Evolutionary conservation across 2,113 vertebrate species (phyloP), one percentile per base, ranked within the genome.

Genomic region (Desmodus rotundus): DNA sequence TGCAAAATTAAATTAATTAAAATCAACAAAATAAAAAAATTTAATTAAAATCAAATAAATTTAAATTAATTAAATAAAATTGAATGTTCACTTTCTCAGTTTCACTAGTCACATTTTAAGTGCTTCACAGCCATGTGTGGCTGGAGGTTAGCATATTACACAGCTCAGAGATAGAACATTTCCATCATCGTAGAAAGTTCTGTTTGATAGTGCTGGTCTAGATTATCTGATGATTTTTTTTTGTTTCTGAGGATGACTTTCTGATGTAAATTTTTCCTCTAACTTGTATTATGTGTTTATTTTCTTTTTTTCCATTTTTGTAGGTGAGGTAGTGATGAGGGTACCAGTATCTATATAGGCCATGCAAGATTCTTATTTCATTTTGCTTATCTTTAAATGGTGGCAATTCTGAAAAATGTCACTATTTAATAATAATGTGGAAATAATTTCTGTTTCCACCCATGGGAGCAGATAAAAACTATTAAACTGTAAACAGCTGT

Each of bases 341-440:
- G 8, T 58, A 7, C 8, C 50, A 31, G 28, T 78, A 52, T 36
- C 74, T n/a, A 41, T n/a, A 28, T 15, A 70, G 50, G 10, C 52
- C 33, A 47, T 36, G 3, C 31, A 76, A 15, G 3, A 5, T 45
- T 26, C 38, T 95, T 65, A n/a, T 22, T 95, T 77, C 13, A 70
- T 74, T 97, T 94, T 90, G 14, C 20, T 92, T 92, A 65, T 94
- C 56, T 91, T 92, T 81, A 56, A 81, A 77, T 68, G n/a, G 70
- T 58, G 45, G 31, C 61, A 67, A 20, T 85, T 94, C 16, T 91
- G 50, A 26, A 67, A 87, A 91, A 67, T 15, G 33, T 16, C 41
- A 78, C 20, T 65, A 61, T 19, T 80, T 93, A 85, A 73, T 36
- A 84, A 45, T 58, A 95, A 28, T 3, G 3, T 38, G 31, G 92